Percentiles rank a stretch among this genome's conserved stretches.
phyloP scores from a whole-genome alignment of 2,888 invertebrate genomes.

The Drosophila gaucha region DNA sequence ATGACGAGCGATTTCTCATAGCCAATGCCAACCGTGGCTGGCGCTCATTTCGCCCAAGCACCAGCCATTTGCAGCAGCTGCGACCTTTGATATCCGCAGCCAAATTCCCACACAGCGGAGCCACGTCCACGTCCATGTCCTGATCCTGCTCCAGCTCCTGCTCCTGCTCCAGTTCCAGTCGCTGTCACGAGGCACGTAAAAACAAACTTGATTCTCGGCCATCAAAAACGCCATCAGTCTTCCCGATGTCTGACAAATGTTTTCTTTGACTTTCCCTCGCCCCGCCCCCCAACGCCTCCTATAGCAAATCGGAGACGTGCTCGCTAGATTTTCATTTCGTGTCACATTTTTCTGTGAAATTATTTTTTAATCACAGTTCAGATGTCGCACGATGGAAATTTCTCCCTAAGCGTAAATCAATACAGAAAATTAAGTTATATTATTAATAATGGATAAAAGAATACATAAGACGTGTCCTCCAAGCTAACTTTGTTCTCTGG shows the following conservation, averaged over 20 bases:
- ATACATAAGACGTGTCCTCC: not conserved
- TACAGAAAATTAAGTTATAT: not conserved
- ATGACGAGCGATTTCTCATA: slow-evolving; percentile 80
- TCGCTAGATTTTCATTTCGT: slow-evolving; percentile 45
- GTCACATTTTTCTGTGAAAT: slow-evolving; percentile 67
- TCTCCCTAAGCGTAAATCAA: slow-evolving; percentile 14
- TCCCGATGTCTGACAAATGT: slow-evolving; percentile 72
- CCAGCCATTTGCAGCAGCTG: slow-evolving; percentile 81
- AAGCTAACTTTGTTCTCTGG: not conserved
- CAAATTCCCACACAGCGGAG: slow-evolving; percentile 43
- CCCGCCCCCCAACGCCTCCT: not conserved
- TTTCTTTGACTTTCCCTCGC: slow-evolving; percentile 63
- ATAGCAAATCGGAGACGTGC: slow-evolving; percentile 62
- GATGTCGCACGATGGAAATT: slow-evolving; percentile 9
- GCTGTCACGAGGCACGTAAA: slow-evolving; percentile 70
- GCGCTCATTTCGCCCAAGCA: slow-evolving; percentile 72
- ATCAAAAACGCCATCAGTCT: slow-evolving; percentile 79
- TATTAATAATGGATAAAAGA: not conserved
- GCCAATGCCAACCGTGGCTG: slow-evolving; percentile 36
- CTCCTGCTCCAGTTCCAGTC: slow-evolving; percentile 35
- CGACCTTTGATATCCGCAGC: slow-evolving; percentile 76
- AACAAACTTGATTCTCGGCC: slow-evolving; percentile 80
- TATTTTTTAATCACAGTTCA: slow-evolving; percentile 75
- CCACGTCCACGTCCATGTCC: slow-evolving; percentile 1
- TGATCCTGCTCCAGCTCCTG: not conserved